Percentiles rank a stretch among this genome's conserved stretches.
Evolutionary conservation across 1,140 invertebrate genomes (phyloP).

Genomic region (Cotesia glomerata): DNA sequence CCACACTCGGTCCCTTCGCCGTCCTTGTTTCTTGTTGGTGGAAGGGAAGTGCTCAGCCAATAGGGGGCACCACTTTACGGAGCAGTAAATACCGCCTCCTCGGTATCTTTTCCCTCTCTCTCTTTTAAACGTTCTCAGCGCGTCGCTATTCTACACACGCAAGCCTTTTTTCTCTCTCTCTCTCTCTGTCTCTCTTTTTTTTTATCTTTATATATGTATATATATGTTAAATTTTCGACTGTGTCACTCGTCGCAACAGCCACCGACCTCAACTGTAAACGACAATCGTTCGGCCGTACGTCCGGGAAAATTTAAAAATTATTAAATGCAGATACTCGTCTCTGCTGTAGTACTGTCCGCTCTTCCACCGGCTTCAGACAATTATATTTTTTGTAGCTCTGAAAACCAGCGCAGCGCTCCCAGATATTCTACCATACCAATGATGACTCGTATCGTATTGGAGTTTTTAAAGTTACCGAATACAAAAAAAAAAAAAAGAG

Average conservation of each 20-base stretch:
- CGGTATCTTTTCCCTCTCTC: background rate
- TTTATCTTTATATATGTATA: constrained; percentile 12
- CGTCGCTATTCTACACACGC: constrained; percentile 6
- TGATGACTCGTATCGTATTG: no score
- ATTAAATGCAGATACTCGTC: background rate
- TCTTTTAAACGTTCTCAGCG: background rate
- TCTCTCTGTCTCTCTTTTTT: no score
- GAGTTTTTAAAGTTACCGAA: no score
- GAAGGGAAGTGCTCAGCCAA: constrained; percentile 40
- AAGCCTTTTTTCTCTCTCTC: background rate
- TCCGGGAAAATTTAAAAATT: constrained; percentile 23
- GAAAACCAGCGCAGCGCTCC: no score
- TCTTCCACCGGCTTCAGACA: background rate
- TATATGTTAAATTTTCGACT: constrained; percentile 30
- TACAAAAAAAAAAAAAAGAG: no score
- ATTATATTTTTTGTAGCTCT: background rate
- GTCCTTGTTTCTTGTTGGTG: constrained; percentile 26
- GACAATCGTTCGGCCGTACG: constrained; percentile 12
- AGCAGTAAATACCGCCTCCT: constrained; percentile 11
- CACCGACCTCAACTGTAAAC: constrained; percentile 24
- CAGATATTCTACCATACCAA: no score
- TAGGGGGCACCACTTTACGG: constrained; percentile 50
- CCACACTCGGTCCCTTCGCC: background rate
- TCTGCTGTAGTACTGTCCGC: background rate
- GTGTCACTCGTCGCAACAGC: constrained; percentile 35